These are phyloP conservation scores for Pteromalus puparum DNA, from an alignment of 1,140 invertebrate genomes.

Conservation along the genomic window DNA sequence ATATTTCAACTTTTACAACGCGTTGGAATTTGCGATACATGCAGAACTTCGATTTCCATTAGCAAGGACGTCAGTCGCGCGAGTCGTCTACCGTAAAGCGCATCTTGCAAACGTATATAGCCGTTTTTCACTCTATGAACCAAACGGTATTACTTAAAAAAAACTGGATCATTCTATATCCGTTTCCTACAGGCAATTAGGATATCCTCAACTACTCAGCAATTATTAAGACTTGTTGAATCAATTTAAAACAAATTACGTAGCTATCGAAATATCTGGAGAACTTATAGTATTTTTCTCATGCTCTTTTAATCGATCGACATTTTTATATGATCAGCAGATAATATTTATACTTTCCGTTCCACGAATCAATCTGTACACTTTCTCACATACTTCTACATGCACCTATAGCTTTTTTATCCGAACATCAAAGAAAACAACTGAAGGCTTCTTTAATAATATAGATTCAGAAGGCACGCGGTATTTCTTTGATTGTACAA, in stretches of 20 bases:
- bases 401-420: background rate
- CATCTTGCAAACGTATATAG: background rate
- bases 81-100: background rate
- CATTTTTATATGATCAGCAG: background rate
- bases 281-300: background rate
- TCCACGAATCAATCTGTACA: background rate
- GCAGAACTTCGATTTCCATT: conserved; percentile 23
- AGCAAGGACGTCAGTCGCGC: conserved; percentile 4
- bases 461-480: background rate
- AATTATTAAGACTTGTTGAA: background rate
- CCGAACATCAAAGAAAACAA: background rate
- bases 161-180: too few species aligned
- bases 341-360: conserved; percentile 6
- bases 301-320: background rate
- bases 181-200: too few species aligned
- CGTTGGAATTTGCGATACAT: conserved; percentile 51
- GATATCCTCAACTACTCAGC: too few species aligned
- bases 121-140: background rate
- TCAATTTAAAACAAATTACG: background rate
- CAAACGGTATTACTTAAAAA: too few species aligned
- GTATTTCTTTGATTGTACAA: conserved; percentile 6
- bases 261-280: background rate
- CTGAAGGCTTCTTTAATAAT: background rate
- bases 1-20: conserved; percentile 40
- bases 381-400: conserved; percentile 7